phyloP scores from a whole-genome alignment of 2,113 vertebrate species.

The Laterallus jamaicensis region DNA sequence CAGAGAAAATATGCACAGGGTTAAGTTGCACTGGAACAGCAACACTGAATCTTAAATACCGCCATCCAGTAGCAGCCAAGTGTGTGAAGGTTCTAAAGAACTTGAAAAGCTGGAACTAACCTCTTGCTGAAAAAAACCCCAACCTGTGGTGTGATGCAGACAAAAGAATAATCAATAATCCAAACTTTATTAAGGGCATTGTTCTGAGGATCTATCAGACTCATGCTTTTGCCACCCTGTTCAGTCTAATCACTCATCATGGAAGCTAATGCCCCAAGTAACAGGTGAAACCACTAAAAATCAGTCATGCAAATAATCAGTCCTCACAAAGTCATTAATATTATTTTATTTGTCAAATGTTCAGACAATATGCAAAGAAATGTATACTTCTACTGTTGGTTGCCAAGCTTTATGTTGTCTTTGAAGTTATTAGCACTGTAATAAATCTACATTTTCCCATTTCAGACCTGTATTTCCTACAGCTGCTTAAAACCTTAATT shows the following conservation, averaged over 20 bases:
- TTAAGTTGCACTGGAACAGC: not conserved
- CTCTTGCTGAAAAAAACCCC: not conserved
- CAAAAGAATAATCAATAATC: not conserved
- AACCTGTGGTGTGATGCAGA: not conserved
- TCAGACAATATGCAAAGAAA: not conserved
- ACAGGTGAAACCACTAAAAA: not conserved
- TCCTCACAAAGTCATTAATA: not conserved
- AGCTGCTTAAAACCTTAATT: not conserved
- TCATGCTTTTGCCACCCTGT: not conserved
- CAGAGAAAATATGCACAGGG: not conserved
- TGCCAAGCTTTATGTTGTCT: not conserved
- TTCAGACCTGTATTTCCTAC: not conserved
- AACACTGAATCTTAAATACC: not conserved
- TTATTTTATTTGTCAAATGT: not conserved
- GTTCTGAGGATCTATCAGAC: not conserved
- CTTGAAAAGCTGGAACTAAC: not conserved
- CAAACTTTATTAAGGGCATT: not conserved
- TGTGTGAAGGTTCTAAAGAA: not conserved
- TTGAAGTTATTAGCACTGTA: not conserved
- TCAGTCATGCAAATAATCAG: not conserved
- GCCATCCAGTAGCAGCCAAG: not conserved
- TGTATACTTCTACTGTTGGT: fast-evolving
- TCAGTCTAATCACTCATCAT: not conserved
- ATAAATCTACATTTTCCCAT: not conserved
- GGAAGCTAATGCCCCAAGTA: not conserved